Evolutionary conservation across 1,140 invertebrate genomes (phyloP).

Genomic region (Ladona fulva): DNA sequence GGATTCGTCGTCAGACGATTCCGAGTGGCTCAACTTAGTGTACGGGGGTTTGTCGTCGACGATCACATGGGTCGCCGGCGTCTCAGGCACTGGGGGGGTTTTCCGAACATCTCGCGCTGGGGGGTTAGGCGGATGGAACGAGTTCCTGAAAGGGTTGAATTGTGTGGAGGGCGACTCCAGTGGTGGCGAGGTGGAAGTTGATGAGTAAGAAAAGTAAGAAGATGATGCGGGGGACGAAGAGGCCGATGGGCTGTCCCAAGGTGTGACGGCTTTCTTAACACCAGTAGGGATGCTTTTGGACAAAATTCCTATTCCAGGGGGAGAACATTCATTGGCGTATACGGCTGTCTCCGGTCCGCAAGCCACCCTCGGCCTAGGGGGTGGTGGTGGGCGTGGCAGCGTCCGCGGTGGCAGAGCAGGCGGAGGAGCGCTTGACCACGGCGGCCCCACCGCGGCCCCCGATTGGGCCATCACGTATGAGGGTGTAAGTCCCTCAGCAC

Average conservation of each 20-base stretch:
- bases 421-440: background rate
- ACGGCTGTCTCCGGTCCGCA: background rate
- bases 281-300: too few relatives aligned
- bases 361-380: background rate
- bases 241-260: background rate
- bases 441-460: background rate
- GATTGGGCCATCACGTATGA: background rate
- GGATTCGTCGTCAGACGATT: background rate
- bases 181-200: background rate
- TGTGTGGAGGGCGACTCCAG: background rate
- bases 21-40: background rate
- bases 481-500: too few relatives aligned
- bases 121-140: background rate
- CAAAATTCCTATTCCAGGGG: too few relatives aligned
- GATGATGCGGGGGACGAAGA: background rate
- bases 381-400: background rate
- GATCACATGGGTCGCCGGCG: background rate
- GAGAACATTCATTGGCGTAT: too few relatives aligned
- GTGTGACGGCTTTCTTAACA: too few relatives aligned
- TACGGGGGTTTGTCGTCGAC: background rate
- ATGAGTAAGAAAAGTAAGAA: background rate
- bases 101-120: background rate
- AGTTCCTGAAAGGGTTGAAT: background rate
- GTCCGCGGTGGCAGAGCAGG: background rate
- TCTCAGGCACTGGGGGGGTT: background rate